Percentiles rank a stretch among this genome's conserved stretches.
These are phyloP conservation scores for Atrina japonica DNA, from an alignment of 2,888 invertebrate species.

Conservation along the genomic window DNA sequence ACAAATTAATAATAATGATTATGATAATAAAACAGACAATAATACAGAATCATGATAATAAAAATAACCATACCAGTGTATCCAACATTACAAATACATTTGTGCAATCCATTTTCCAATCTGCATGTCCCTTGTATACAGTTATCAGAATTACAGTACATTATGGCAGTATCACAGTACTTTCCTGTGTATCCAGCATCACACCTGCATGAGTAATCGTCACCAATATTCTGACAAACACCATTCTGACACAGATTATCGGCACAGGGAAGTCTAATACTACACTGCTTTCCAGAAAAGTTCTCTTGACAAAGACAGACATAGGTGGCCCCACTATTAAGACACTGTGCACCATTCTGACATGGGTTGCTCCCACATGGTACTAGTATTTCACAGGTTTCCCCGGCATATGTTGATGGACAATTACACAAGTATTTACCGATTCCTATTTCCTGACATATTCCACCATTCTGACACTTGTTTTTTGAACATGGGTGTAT, in stretches of 20 bases:
- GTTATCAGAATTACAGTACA: slow-evolving; percentile 47
- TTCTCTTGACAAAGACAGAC: slow-evolving; percentile 39
- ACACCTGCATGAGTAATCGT: slow-evolving; percentile 48
- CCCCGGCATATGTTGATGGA: slow-evolving; percentile 52
- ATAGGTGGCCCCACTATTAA: slow-evolving; percentile 37
- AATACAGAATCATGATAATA: no score
- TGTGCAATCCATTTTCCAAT: not conserved
- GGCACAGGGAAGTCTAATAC: slow-evolving; percentile 49
- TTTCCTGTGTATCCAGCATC: slow-evolving; percentile 44
- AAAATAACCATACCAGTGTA: not conserved
- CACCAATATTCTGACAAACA: slow-evolving; percentile 42
- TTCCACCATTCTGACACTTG: slow-evolving; percentile 48
- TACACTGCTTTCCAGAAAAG: slow-evolving; percentile 48
- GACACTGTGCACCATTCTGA: slow-evolving; percentile 57
- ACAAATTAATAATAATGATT: no score
- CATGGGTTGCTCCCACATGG: slow-evolving; percentile 63
- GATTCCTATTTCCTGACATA: slow-evolving; percentile 28
- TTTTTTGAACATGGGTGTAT: slow-evolving; percentile 28
- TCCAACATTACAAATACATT: slow-evolving; percentile 9
- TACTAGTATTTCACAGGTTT: slow-evolving; percentile 54
- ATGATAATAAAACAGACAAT: no score
- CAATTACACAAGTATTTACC: slow-evolving; percentile 47
- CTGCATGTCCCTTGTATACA: slow-evolving; percentile 41
- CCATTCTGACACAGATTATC: slow-evolving; percentile 56
- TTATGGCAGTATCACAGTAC: slow-evolving; percentile 41